phyloP scores from a whole-genome alignment of 2,888 invertebrate species.

The Peribatodes rhomboidaria region DNA sequence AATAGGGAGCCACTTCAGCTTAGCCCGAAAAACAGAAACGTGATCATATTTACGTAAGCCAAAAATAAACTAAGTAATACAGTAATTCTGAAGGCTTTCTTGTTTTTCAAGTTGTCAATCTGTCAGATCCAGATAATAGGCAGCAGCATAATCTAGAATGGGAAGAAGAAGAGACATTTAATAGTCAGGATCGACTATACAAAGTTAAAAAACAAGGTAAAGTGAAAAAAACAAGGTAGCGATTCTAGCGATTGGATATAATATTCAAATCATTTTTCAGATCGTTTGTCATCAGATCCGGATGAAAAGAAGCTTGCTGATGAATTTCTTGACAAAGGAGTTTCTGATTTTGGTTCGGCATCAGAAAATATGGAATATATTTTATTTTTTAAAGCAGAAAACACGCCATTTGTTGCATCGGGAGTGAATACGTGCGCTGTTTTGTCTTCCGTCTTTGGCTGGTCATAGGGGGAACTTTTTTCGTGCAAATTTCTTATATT shows the following conservation, averaged over 20 bases:
- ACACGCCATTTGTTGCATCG: constrained; percentile 48
- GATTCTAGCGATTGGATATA: neutral
- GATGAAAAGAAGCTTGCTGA: neutral
- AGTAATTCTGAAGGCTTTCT: too few species aligned
- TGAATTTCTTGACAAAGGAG: constrained; percentile 1
- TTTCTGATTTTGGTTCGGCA: neutral
- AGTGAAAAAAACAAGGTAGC: too few species aligned
- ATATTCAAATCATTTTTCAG: neutral
- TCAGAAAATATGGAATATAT: constrained; percentile 60
- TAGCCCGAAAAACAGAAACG: too few species aligned
- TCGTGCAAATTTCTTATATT: constrained; percentile 40
- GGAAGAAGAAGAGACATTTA: too few species aligned
- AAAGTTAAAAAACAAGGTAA: too few species aligned
- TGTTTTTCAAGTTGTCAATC: too few species aligned
- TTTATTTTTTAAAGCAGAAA: constrained; percentile 57
- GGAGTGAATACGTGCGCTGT: constrained; percentile 27
- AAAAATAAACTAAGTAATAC: too few species aligned
- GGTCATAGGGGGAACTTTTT: constrained; percentile 53
- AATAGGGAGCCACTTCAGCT: too few species aligned
- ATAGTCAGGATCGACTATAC: too few species aligned
- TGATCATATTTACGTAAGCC: too few species aligned
- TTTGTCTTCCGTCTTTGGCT: constrained; percentile 40
- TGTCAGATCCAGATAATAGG: too few species aligned
- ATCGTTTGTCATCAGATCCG: neutral
- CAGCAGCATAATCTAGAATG: too few species aligned